Base-by-base conservation (phyloP, 2,113 vertebrate species). In the Albula glossodonta region DNA sequence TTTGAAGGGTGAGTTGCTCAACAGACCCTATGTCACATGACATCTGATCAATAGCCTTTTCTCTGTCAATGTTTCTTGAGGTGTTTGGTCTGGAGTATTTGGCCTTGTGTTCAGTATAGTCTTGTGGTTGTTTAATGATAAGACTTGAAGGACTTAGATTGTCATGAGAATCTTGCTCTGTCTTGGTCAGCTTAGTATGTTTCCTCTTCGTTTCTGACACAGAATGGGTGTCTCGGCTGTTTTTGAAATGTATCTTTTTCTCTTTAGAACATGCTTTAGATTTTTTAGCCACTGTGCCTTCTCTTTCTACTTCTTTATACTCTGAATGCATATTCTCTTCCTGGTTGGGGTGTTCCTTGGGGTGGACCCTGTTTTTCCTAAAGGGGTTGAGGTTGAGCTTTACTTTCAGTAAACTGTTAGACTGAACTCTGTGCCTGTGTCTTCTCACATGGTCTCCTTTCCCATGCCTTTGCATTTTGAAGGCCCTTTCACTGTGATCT, bases 311-410 rank as follows among this genome's bases (percentile, higher is more conserved):
- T 82, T 93, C 80, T 78, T 80, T 31, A 80, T 48, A 83, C 88
- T 92, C 80, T 84, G 88, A 83, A 84, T 63, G 19, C 5, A 25
- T 2, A 31, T 92, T 87, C 25, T 41, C 31, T 41, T 83, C 84
- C 11, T 78, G 63, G 48, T 10, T 86, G 87, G 2, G 3, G 83
- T 51, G 84, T 88, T 92, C 92, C 70, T 91, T 92, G 0, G 96
- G 95, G 56, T 96, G 92, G 85, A 97, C 89, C 92, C 92, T 96
- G 63, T 85, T 91, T 93, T 93, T 96, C 84, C 88, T 89, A 48
- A 97, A 92, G 1, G 95, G 96, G 81, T 94, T 93, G 80, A 96
- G 86, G 93, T 96, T 96, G 52, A 97, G 90, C 89, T 97, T 97
- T 31, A 96, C 93, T 85, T 89, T 96, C 84, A 96, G 85, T 11